Base-by-base conservation (phyloP, 2,888 invertebrate species). In the Dasypogon diadema region DNA sequence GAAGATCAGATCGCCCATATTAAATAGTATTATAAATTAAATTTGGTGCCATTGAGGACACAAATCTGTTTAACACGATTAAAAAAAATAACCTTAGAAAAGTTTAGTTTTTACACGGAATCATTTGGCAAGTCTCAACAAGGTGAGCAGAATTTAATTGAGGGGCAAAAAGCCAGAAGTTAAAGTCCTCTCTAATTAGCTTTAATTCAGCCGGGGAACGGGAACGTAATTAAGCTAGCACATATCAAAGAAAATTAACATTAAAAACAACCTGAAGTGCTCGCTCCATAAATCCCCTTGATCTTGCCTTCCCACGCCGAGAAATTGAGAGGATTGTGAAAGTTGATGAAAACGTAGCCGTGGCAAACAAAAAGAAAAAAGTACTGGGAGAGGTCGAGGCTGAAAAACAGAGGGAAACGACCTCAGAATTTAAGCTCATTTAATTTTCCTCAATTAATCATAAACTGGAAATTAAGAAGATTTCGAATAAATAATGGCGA, bases 231-330 rank as follows among this genome's bases (percentile, higher is more conserved):
- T 60, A 60, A 34, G 21, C 12, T 21, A 37, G 18, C 21, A 21
- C 37, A 37, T 60, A 60, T 60, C 60, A 60, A 58, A 60, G 55
- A 55, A 55, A 42, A 37, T 37, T 60, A 18, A 60, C 21, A 18
- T 37, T 37, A 16, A 60, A 8, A 51, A 51, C 5, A 37, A 18
- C 42, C 51, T 51, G 46, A 46, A 46, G 46, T 2, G 30, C 30
- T 46, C n/a, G 46, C 16, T 46, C 42, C 42, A 42, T 6, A 42
- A 42, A 42, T 42, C 2, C 12, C 42, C 42, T 42, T 42, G 42
- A 42, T 42, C 42, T 12, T 42, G 12, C 42, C 12, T 12, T 12
- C 42, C 42, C 42, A 42, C n/a, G 42, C n/a, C 12, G 42, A 42
- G 10, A 42, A 42, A 42, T 42, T 12, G 12, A 42, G 42, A 30